Conservation (phyloP, 2,888 invertebrate genomes). For the Trissolcus japonicus region DNA sequence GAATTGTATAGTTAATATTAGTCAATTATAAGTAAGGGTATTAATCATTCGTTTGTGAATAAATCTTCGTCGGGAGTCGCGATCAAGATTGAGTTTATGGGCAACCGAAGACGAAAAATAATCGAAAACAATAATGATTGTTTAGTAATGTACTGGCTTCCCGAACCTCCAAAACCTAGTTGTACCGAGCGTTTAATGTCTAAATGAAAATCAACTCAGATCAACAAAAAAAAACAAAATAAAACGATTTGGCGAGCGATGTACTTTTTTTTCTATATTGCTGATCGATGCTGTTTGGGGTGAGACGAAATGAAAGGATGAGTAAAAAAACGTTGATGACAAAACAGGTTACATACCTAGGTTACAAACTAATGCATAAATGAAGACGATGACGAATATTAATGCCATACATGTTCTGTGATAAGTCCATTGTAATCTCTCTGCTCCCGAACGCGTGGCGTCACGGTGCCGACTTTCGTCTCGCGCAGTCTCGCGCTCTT, state of each 20-base stretch:
- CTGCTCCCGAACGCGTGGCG: conserved; percentile 63
- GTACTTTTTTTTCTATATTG: neutral
- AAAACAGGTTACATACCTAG: conserved; percentile 60
- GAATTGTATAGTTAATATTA: conserved; percentile 71
- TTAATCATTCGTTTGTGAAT: conserved; percentile 71
- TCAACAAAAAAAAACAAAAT: neutral
- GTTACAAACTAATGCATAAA: conserved; percentile 68
- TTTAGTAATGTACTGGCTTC: conserved; percentile 75
- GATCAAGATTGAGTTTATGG: conserved; percentile 66
- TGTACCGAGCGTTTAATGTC: conserved; percentile 72
- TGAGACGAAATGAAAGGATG: conserved; percentile 34
- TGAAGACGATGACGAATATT: conserved; percentile 75
- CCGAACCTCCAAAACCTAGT: conserved; percentile 73
- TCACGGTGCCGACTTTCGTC: conserved; percentile 56
- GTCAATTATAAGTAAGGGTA: conserved; percentile 72
- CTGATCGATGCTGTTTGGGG: neutral
- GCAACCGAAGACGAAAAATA: conserved; percentile 67
- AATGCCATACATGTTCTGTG: conserved; percentile 78
- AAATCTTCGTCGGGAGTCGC: conserved; percentile 61
- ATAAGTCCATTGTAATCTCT: conserved; percentile 76
- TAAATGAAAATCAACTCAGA: conserved; percentile 39
- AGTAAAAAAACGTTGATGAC: conserved; percentile 20
- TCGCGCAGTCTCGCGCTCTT: conserved; percentile 57
- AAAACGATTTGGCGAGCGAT: conserved; percentile 1
- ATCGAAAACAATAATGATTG: conserved; percentile 68